Conservation (phyloP, 2,888 invertebrate genomes). For the Latheticus oryzae region DNA sequence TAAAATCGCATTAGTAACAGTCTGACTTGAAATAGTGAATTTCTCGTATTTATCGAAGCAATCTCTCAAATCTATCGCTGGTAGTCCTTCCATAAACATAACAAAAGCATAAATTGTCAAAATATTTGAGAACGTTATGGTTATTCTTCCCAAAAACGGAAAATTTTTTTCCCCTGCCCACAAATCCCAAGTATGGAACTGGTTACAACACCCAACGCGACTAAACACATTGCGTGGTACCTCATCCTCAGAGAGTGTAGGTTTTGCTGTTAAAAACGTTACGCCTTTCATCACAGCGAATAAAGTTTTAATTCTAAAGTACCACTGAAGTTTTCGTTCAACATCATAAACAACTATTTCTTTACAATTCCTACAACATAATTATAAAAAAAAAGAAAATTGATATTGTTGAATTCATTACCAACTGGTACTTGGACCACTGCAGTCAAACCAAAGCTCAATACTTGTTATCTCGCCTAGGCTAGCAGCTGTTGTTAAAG, state of each 20-base stretch:
- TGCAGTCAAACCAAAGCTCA: constrained; percentile 53
- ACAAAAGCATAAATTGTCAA: constrained; percentile 45
- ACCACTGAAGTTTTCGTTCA: constrained; percentile 48
- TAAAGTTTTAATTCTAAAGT: constrained; percentile 48
- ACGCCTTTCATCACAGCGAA: constrained; percentile 35
- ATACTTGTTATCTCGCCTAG: constrained; percentile 52
- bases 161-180: constrained; percentile 43
- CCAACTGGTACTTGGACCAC: constrained; percentile 53
- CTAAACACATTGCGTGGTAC: background rate
- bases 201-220: constrained; percentile 5
- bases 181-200: constrained; percentile 30
- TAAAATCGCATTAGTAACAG: constrained; percentile 41
- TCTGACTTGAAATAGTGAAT: constrained; percentile 38
- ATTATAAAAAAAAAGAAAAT: constrained; percentile 4
- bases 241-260: background rate
- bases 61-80: constrained; percentile 48
- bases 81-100: constrained; percentile 47
- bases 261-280: background rate
- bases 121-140: constrained; percentile 50
- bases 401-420: constrained; percentile 33
- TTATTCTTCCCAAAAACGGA: constrained; percentile 45
- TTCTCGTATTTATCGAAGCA: constrained; percentile 42
- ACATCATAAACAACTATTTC: constrained; percentile 52
- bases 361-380: constrained; percentile 48
- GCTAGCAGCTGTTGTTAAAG: constrained; percentile 50